Base-by-base conservation (phyloP, 92 coral and sea anemone genomes). In the Ricordea florida region DNA sequence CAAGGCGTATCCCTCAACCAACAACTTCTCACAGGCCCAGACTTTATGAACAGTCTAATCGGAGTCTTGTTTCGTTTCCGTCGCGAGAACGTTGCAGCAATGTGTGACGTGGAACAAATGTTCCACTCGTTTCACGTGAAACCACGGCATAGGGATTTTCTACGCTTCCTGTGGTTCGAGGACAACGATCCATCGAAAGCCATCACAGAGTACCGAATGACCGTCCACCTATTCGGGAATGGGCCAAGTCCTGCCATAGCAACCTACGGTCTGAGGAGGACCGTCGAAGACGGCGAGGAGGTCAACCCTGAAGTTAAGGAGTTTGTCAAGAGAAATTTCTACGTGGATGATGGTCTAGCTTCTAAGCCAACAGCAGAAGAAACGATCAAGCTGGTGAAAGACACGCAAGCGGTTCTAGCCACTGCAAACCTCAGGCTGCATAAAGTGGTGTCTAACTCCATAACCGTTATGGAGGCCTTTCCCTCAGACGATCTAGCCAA, bases 171-270 rank as follows among this genome's bases (percentile, higher is more conserved):
- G 4, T 79, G 85, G 90, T 62, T 79, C 40, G 43, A 85, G 40
- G 63, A 70, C 33, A 79, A 78, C 76, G 40, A 59, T 37, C 76
- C 44, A 1, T 17, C 22, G 22, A 62, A 72, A 27, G 52, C 47
- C 27, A 72, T 85, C 43, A 34, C 36, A 8, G 86, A 79, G 23
- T 85, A 69, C 49, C 11, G 78, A 16, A 68, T 84, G 85, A 77
- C 69, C 29, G 89, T 67, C 59, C 89, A 84, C 59, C 57, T 68
- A 4, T 78, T 85, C 15, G 90, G 85, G 20, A 78, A 78, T 29
- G 72, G 67, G 1, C 56, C 74, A 0, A 78, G 80, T 60, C 85
- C 85, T 4, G 90, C 73, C 11, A 72, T 85, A 15, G 90, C 90
- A 0, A 78, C 81, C 17, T 85, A 20, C 25, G 80, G 90, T 6